A percentile compares a stretch with the other conserved stretches of the same genome.
These are phyloP conservation scores for Pycnonotus jocosus DNA, from an alignment of 2,113 vertebrate genomes.

Conservation along the genomic window DNA sequence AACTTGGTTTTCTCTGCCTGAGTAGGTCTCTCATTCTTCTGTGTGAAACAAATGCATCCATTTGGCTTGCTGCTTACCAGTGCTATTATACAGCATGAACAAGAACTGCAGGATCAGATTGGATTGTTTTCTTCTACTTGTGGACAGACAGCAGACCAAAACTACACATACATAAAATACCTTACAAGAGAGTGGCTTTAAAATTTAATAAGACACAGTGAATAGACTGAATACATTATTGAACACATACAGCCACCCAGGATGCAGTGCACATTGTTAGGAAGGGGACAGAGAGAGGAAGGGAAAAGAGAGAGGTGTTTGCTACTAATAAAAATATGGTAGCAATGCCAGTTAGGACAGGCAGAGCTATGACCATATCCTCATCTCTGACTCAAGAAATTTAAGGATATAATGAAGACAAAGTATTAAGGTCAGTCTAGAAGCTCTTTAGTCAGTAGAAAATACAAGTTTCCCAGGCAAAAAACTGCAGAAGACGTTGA, in stretches of 20 bases:
- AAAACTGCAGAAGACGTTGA: background rate
- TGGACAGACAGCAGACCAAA: background rate
- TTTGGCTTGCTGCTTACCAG: background rate
- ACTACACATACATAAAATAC: background rate
- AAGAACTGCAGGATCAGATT: background rate
- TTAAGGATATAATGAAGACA: background rate
- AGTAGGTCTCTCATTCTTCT: background rate
- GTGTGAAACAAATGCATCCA: background rate
- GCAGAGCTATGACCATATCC: background rate
- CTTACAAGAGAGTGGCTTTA: background rate
- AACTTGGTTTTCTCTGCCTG: background rate
- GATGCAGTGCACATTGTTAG: background rate
- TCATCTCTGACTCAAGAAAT: background rate
- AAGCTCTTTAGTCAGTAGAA: background rate
- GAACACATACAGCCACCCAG: background rate
- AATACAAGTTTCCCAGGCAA: background rate
- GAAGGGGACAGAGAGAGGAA: background rate
- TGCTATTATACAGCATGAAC: background rate
- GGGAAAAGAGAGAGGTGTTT: background rate
- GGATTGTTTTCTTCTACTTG: background rate
- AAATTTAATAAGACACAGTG: constrained; percentile 9
- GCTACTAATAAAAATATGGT: background rate
- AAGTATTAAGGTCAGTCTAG: background rate
- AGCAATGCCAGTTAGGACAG: background rate
- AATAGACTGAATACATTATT: constrained; percentile 13